Evolutionary conservation across 2,888 invertebrate genomes (phyloP).

Genomic region (Prenolepis imparis): DNA sequence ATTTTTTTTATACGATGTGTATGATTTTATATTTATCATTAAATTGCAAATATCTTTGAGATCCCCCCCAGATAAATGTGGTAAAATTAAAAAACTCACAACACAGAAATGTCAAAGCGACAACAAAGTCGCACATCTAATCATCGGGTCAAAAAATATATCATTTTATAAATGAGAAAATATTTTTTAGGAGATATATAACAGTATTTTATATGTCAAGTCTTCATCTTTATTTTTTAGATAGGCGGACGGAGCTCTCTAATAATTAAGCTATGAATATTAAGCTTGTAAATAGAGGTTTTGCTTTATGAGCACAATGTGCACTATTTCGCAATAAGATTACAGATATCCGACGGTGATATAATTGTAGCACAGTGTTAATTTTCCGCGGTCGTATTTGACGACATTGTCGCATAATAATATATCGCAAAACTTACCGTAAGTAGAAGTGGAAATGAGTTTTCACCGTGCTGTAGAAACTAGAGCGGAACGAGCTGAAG

Average conservation of each 20-base stretch:
- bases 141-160: neutral
- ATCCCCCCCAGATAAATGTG: neutral
- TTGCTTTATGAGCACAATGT: neutral
- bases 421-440: slow-evolving; percentile 25
- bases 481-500: slow-evolving; percentile 64
- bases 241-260: neutral
- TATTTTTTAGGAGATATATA: neutral
- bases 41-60: neutral
- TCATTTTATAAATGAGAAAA: neutral
- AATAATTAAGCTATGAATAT: neutral
- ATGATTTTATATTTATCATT: neutral
- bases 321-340: slow-evolving; percentile 22
- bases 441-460: slow-evolving; percentile 45
- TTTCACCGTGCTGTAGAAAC: slow-evolving; percentile 63
- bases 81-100: neutral
- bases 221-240: neutral
- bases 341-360: neutral
- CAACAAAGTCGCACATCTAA: neutral
- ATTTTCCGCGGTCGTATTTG: slow-evolving; percentile 62
- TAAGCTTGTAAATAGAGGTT: slow-evolving; percentile 20
- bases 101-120: neutral
- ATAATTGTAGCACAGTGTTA: slow-evolving; percentile 60
- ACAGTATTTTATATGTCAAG: slow-evolving; percentile 6
- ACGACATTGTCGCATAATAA: slow-evolving; percentile 54
- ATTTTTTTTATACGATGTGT: neutral